Evolutionary conservation across 2,797 vertebrate species (phyloP).

Genomic region (Crenichthys baileyi): DNA sequence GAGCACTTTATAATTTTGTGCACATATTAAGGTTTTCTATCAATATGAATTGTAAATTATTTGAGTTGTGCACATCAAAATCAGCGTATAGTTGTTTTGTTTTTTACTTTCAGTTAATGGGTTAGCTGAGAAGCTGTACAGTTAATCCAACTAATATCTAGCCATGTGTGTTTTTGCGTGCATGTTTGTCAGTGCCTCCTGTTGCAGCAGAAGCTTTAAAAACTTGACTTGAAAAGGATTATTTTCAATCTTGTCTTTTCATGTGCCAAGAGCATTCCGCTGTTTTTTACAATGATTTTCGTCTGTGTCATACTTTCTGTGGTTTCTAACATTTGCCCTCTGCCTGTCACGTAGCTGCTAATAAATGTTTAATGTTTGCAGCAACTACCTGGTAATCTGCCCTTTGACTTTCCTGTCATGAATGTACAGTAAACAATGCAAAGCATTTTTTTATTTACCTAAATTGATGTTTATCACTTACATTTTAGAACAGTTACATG

Average conservation of each 20-base stretch:
- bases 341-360: constrained; percentile 1
- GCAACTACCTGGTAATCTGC: not conserved
- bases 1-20: not conserved
- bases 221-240: constrained; percentile 4
- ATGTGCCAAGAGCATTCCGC: constrained; percentile 18
- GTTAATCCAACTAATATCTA: not conserved
- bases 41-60: too few relatives aligned
- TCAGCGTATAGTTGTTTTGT: not conserved
- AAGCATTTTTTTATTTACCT: not conserved
- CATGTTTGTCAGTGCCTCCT: constrained; percentile 29
- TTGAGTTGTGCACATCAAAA: not conserved
- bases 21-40: not conserved
- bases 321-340: not conserved
- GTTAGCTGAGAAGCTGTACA: constrained; percentile 20
- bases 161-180: constrained; percentile 23
- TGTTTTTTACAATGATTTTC: constrained; percentile 15
- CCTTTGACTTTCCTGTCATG: constrained; percentile 3
- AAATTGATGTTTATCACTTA: not conserved
- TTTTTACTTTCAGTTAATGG: constrained; percentile 8
- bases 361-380: constrained; percentile 49
- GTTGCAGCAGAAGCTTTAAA: constrained; percentile 32
- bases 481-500: not conserved
- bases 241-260: constrained; percentile 20
- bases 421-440: not conserved
- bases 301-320: not conserved